A percentile compares a stretch with the other conserved stretches of the same genome.
These are phyloP conservation scores for Cantharis lateralis DNA, from an alignment of 2,888 invertebrate genomes.

Conservation along the genomic window DNA sequence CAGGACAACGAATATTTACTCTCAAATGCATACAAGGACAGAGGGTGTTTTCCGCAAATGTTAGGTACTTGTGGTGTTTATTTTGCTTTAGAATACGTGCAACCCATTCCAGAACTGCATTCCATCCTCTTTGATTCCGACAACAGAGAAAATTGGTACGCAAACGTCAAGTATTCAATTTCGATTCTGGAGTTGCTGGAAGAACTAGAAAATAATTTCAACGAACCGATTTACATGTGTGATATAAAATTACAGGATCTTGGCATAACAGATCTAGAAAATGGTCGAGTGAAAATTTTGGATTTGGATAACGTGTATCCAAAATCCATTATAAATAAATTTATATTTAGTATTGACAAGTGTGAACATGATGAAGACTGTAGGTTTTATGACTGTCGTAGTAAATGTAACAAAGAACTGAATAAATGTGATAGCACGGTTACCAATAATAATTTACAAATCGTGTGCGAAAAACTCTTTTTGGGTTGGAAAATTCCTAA, in stretches of 20 bases:
- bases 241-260: slow-evolving; percentile 72
- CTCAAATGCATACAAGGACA: slow-evolving; percentile 62
- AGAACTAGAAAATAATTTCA: slow-evolving; percentile 62
- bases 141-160: slow-evolving; percentile 62
- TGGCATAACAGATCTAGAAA: slow-evolving; percentile 60
- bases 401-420: slow-evolving; percentile 61
- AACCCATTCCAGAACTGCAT: slow-evolving; percentile 60
- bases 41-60: slow-evolving; percentile 67
- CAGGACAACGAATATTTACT: slow-evolving; percentile 72
- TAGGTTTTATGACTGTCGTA: slow-evolving; percentile 69
- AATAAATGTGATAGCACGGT: slow-evolving; percentile 62
- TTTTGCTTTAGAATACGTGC: slow-evolving; percentile 68
- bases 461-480: slow-evolving; percentile 69
- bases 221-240: slow-evolving; percentile 68
- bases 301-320: slow-evolving; percentile 69
- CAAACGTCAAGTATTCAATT: slow-evolving; percentile 61
- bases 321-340: slow-evolving; percentile 57
- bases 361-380: slow-evolving; percentile 68
- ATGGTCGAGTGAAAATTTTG: slow-evolving; percentile 62
- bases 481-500: slow-evolving; percentile 67
- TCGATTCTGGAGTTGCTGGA: slow-evolving; percentile 66
- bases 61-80: slow-evolving; percentile 70
- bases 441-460: slow-evolving; percentile 69
- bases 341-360: slow-evolving; percentile 53
- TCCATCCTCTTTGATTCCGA: slow-evolving; percentile 60